Evolutionary conservation across 92 coral and sea anemone species (phyloP).

Genomic region (Zoanthus gigantus): DNA sequence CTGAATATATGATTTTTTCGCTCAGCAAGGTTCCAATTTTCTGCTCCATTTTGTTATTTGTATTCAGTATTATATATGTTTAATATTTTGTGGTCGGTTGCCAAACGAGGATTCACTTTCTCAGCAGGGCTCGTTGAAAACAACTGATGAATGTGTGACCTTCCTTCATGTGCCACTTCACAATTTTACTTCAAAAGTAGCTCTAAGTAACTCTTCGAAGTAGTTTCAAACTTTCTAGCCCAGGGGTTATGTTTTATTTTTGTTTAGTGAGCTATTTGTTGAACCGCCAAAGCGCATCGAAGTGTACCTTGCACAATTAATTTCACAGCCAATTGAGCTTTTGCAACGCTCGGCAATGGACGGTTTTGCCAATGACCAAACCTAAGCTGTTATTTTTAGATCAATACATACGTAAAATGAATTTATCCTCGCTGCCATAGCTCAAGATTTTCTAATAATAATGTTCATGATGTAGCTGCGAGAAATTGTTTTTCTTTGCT

Average conservation of each 20-base stretch:
- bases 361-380: background rate
- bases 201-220: background rate
- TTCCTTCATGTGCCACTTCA: background rate
- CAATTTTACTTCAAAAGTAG: background rate
- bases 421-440: background rate
- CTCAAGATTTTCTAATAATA: background rate
- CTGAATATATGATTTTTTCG: background rate
- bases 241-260: background rate
- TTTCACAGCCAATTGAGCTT: conserved; percentile 49
- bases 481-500: background rate
- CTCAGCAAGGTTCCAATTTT: conserved; percentile 40
- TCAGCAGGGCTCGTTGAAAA: conserved; percentile 42
- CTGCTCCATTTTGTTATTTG: conserved; percentile 14
- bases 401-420: background rate
- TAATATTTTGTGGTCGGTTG: conserved; percentile 33
- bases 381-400: background rate
- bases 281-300: background rate
- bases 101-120: conserved; percentile 25
- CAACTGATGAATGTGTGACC: conserved; percentile 24
- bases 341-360: conserved; percentile 9
- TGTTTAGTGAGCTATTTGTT: too few species aligned
- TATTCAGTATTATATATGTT: conserved; percentile 17
- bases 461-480: background rate
- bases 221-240: background rate
- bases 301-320: conserved; percentile 16